Percentiles rank a stretch among this genome's conserved stretches.
Evolutionary conservation across 2,797 vertebrate species (phyloP).

Genomic region (Macropus fuliginosus): DNA sequence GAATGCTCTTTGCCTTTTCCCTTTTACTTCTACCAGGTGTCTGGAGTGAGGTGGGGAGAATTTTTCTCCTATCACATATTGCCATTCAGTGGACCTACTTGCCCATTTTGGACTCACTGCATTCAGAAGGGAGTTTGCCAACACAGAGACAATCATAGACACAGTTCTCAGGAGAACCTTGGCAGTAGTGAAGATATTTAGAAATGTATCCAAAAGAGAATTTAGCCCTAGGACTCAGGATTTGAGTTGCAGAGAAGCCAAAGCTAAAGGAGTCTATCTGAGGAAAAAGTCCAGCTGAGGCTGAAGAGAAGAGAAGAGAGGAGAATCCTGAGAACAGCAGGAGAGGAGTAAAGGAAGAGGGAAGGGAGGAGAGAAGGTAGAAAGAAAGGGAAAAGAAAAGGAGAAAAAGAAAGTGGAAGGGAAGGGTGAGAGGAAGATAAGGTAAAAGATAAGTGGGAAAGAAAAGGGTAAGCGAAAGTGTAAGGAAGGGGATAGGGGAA

Average conservation of each 20-base stretch:
- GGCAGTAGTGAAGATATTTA: neutral
- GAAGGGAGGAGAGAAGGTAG: neutral
- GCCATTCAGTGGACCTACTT: neutral
- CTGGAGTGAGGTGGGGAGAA: neutral
- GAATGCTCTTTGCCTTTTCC: neutral
- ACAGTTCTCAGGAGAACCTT: neutral
- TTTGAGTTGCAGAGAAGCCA: neutral
- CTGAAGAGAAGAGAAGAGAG: neutral
- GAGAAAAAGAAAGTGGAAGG: neutral
- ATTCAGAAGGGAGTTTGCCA: neutral
- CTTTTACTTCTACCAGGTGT: neutral
- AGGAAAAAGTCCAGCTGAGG: neutral
- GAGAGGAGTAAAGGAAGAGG: neutral
- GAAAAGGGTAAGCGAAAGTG: too few relatives aligned
- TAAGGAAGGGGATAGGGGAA: neutral
- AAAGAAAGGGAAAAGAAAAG: neutral
- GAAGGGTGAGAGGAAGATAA: neutral
- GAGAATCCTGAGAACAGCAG: neutral
- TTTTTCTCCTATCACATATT: neutral
- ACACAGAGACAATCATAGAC: neutral
- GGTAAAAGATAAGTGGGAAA: too few relatives aligned
- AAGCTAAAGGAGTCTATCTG: neutral
- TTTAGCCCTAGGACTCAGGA: neutral
- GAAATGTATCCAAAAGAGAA: neutral
- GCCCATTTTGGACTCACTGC: neutral